Percentiles rank a stretch among this genome's conserved stretches.
phyloP scores from a whole-genome alignment of 1,140 invertebrate species.

The fruit fly (Drosophila melanogaster) region Release_6_plus_ISO1_MT NT_033777.3:20636501-20637000 shows the following conservation, averaged over 20 bases:
- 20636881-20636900: constrained; percentile 95
- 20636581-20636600: constrained; percentile 90
- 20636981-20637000: constrained; percentile 87
- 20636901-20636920: constrained; percentile 94
- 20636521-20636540: not conserved
- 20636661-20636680: constrained; percentile 94
- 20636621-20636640: constrained; percentile 94
- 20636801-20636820: constrained; percentile 94
- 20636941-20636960: constrained; percentile 92
- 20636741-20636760: constrained; percentile 97
- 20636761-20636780: constrained; percentile 95
- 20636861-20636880: constrained; percentile 95
- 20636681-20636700: constrained; percentile 92
- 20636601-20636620: constrained; percentile 93
- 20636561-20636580: constrained; percentile 93
- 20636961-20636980: constrained; percentile 90
- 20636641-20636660: constrained; percentile 96
- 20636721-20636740: constrained; percentile 90
- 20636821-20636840: constrained; percentile 88
- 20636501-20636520: constrained; percentile 85
- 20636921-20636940: constrained; percentile 95
- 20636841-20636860: constrained; percentile 89
- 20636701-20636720: constrained; percentile 89
- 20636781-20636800: constrained; percentile 90
- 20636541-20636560: not conserved